Base-by-base conservation (phyloP, 1,140 invertebrate genomes). In the Hylyphantes graminicola region DNA sequence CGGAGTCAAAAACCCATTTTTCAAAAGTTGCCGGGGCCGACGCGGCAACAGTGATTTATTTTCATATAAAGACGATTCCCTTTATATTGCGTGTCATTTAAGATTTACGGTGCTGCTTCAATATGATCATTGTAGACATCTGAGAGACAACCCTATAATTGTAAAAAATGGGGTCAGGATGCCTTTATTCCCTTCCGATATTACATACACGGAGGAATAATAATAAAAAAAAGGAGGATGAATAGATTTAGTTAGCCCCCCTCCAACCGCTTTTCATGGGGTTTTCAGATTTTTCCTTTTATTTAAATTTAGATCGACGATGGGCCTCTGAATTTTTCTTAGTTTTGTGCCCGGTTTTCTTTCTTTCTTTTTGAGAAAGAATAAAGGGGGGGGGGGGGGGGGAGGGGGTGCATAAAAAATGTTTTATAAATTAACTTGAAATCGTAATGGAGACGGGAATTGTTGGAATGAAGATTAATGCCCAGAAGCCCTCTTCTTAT, bases 31-130 rank as follows among this genome's bases (percentile, higher is more conserved):
- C 72, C 53, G 65, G 80, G 59, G 67, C 67, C 53, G 59, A 75
- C 51, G 80, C 57, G 53, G 59, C 70, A 55, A 75, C 80, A 83
- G 80, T 83, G 80, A 83, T 83, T 83, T 83, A 83, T 83, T 83
- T 83, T 83, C 80, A 83, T 83, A 83, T 83, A 83, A 83, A 83
- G 80, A 75, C 80, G 80, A 83, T 83, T 83, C 75, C 80, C 72
- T 83, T 83, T 83, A 83, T 83, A 83, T 83, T 83, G 72, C 80
- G 48, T 70, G 80, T 83, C 80, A 75, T 83, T 74, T 74, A 83
- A 83, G 80, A 83, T 83, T 83, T 83, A 83, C 80, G 80, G 65
- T 54, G 10, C 72, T 50, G 80, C 72, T 75, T 75, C 80, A 74
- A 65, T 51, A 75, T 83, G 80, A 83, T 83, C 80, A 74, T 74